Percentiles rank a stretch among this genome's conserved stretches.
Conservation (phyloP, 2,113 vertebrate genomes). For the Megaptera novaeangliae region DNA sequence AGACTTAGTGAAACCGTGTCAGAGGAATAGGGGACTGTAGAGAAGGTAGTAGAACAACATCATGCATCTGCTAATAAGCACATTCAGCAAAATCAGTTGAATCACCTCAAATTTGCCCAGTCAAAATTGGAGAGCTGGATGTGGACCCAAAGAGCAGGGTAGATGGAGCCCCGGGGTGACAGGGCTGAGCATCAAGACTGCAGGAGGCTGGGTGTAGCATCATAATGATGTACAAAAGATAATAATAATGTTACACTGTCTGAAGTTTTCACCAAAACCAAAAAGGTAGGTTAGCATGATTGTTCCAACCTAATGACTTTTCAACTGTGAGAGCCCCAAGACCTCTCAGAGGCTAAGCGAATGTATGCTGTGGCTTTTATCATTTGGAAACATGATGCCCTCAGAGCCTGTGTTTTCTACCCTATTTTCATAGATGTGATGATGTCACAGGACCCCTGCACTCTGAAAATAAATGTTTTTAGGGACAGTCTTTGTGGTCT, state of each 20-base stretch:
- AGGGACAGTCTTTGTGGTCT: not conserved
- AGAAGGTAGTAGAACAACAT: not conserved
- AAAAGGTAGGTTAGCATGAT: not conserved
- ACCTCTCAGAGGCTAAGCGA: not conserved
- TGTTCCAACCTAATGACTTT: not conserved
- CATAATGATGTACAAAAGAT: not conserved
- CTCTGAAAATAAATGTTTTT: conserved; percentile 44
- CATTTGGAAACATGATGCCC: not conserved
- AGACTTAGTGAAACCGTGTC: not conserved
- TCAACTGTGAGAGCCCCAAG: not conserved
- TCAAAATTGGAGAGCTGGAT: not conserved
- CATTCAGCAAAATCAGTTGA: not conserved
- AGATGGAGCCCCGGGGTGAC: not conserved
- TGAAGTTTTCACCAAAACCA: not conserved
- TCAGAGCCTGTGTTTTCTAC: not conserved
- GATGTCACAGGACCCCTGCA: not conserved
- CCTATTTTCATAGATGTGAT: not conserved
- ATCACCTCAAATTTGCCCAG: accelerated
- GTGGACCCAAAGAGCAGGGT: not conserved
- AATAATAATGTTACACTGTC: not conserved
- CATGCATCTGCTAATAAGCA: not conserved
- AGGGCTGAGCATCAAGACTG: not conserved
- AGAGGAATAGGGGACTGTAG: not conserved
- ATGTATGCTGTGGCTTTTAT: not conserved
- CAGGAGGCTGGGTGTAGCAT: not conserved